Evolutionary conservation across 2,113 vertebrate genomes (phyloP).

Genomic region (Seriola aureovittata): DNA sequence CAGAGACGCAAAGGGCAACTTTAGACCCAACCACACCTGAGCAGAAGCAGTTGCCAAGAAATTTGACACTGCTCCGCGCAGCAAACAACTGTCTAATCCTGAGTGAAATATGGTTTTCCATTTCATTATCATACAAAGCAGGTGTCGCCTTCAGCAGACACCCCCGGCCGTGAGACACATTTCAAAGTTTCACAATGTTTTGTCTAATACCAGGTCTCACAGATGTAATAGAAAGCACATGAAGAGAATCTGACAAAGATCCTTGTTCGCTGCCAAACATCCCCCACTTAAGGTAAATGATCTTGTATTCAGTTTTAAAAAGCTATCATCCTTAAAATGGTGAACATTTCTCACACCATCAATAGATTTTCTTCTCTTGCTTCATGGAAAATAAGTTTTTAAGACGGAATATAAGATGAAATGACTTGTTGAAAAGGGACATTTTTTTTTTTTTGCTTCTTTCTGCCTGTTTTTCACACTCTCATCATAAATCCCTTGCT

Average conservation of each 20-base stretch:
- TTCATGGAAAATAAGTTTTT: conserved; percentile 51
- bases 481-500: conserved; percentile 50
- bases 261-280: conserved; percentile 16
- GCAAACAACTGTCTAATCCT: conserved; percentile 61
- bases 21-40: conserved; percentile 8
- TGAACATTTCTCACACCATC: conserved; percentile 33
- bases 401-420: conserved; percentile 34
- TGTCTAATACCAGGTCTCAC: conserved; percentile 30
- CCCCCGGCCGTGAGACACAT: conserved; percentile 18
- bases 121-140: conserved; percentile 67
- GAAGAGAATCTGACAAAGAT: conserved; percentile 22
- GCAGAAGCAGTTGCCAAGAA: conserved; percentile 32
- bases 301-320: conserved; percentile 33
- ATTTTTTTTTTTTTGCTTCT: conserved; percentile 1
- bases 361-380: conserved; percentile 21
- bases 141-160: conserved; percentile 47
- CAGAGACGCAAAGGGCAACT: conserved; percentile 2
- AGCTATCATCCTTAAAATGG: conserved; percentile 29
- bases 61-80: conserved; percentile 11
- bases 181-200: conserved; percentile 40
- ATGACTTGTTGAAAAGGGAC: conserved; percentile 54
- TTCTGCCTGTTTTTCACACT: conserved; percentile 23
- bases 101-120: conserved; percentile 49
- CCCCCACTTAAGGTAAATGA: conserved; percentile 36
- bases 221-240: conserved; percentile 18